phyloP scores from a whole-genome alignment of 2,888 invertebrate species.

The Eupithecia inturbata region DNA sequence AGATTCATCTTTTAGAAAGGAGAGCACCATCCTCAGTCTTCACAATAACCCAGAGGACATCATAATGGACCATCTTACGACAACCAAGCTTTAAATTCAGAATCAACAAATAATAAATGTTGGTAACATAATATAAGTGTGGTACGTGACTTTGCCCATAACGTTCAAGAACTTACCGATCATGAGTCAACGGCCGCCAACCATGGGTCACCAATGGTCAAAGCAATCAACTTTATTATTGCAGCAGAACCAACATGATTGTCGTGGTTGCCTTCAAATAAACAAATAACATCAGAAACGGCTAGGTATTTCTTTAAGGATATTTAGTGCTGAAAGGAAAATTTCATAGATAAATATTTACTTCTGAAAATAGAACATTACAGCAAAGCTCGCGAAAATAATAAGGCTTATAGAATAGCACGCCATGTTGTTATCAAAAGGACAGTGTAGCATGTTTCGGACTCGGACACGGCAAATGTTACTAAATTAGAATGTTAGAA shows the following conservation, averaged over 20 bases:
- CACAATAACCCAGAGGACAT: not conserved
- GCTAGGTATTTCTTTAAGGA: not conserved
- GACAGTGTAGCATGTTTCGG: not conserved
- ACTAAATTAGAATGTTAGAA: no score
- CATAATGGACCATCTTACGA: not conserved
- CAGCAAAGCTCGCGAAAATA: not conserved
- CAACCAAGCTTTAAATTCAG: not conserved
- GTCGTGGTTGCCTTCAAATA: constrained; percentile 18
- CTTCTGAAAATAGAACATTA: not conserved
- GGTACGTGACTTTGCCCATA: not conserved
- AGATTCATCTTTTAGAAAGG: not conserved
- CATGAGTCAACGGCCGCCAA: constrained; percentile 35
- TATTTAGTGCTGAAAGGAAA: not conserved
- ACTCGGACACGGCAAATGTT: not conserved
- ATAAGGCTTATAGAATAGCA: not conserved
- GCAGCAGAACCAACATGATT: constrained; percentile 5
- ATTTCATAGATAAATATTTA: not conserved
- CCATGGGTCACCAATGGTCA: constrained; percentile 31
- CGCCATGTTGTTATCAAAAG: not conserved
- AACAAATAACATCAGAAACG: constrained; percentile 13
- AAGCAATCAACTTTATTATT: constrained; percentile 40
- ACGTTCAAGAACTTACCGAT: constrained; percentile 1
- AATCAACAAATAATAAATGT: not conserved
- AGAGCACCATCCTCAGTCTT: not conserved
- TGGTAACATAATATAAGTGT: not conserved